A percentile compares a stretch with the other conserved stretches of the same genome.
Evolutionary conservation across 1,140 invertebrate genomes (phyloP).

Genomic region (Aphelinus certus): DNA sequence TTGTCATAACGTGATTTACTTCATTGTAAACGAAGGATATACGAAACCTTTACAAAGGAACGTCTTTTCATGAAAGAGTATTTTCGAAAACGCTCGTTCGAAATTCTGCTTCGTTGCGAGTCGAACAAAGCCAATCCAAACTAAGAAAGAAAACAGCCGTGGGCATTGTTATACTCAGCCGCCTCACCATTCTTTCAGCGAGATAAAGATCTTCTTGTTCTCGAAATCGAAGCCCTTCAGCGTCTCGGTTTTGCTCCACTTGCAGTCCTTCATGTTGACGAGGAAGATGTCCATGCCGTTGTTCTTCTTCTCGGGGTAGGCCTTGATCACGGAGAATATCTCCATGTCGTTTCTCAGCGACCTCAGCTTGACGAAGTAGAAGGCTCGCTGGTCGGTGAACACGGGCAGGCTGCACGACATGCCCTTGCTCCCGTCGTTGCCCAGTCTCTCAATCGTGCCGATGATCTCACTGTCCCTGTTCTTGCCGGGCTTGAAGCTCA

Average conservation of each 20-base stretch:
- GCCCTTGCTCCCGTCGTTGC: not conserved
- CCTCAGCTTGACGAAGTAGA: not conserved
- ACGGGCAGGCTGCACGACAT: conserved; percentile 6
- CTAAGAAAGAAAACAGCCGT: no score
- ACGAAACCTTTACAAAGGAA: no score
- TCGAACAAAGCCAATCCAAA: no score
- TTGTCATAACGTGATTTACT: no score
- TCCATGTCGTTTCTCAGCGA: conserved; percentile 1
- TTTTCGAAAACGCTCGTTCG: no score
- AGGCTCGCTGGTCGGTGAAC: not conserved
- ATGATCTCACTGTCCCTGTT: conserved; percentile 1
- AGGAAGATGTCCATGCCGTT: conserved; percentile 10
- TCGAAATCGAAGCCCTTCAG: conserved; percentile 19
- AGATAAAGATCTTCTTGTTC: no score
- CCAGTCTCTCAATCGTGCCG: conserved; percentile 8
- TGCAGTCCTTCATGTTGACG: conserved; percentile 24
- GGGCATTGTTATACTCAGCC: no score
- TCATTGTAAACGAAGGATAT: no score
- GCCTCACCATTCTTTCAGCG: no score
- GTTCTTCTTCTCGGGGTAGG: not conserved
- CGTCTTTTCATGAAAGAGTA: no score
- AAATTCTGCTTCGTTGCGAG: no score
- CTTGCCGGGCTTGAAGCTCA: not conserved
- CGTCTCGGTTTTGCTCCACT: not conserved
- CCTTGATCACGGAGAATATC: conserved; percentile 10